phyloP scores from a whole-genome alignment of 2,888 invertebrate species.

The Chrysolina oricalcia region DNA sequence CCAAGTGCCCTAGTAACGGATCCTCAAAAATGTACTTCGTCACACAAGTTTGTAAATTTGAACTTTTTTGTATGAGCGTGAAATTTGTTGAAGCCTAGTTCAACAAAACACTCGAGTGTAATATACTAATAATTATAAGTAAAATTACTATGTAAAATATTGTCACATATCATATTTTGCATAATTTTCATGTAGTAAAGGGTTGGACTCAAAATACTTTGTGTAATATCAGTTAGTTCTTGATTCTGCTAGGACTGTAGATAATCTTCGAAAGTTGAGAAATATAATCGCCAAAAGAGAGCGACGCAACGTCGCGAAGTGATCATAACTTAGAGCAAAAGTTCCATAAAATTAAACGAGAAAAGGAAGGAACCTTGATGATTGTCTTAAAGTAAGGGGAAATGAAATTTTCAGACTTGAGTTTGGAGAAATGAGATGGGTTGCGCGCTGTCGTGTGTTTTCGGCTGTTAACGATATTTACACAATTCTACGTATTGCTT shows the following conservation, averaged over 20 bases:
- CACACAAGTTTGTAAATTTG: too few species aligned
- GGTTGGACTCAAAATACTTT: slow-evolving; percentile 43
- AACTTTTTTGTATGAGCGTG: too few species aligned
- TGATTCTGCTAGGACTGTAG: slow-evolving; percentile 31
- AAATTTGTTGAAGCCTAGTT: too few species aligned
- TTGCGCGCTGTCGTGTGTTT: neutral
- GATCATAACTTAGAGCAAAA: slow-evolving; percentile 18
- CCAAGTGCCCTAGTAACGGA: too few species aligned
- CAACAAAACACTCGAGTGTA: too few species aligned
- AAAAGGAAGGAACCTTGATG: slow-evolving; percentile 25
- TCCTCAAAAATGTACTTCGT: too few species aligned
- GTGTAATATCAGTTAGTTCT: slow-evolving; percentile 45
- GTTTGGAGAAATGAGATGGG: neutral
- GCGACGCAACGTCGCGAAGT: neutral
- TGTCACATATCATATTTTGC: neutral
- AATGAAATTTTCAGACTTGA: slow-evolving; percentile 11
- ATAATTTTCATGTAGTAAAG: neutral
- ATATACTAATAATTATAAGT: too few species aligned
- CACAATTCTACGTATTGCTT: neutral
- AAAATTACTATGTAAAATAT: too few species aligned
- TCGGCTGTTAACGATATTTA: neutral
- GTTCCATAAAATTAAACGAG: slow-evolving; percentile 28
- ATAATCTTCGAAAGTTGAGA: slow-evolving; percentile 38
- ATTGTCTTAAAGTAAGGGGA: slow-evolving; percentile 30
- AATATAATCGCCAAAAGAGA: slow-evolving; percentile 21